Base-by-base conservation (phyloP, 2,888 invertebrate species). In the Rhagium mordax region DNA sequence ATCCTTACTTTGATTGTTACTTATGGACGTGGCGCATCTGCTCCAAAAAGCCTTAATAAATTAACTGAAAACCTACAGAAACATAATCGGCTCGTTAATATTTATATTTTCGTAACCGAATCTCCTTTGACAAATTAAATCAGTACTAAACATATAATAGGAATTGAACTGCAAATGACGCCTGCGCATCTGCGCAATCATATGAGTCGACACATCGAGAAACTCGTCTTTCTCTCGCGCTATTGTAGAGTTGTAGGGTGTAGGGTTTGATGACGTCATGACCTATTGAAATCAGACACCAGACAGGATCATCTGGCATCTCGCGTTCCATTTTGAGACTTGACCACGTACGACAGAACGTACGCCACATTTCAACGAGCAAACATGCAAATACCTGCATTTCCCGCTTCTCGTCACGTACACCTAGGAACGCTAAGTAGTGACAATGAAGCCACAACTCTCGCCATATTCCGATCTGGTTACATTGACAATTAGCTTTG, bases 391-490 rank as follows among this genome's bases (percentile, higher is more conserved):
- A 57, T 21, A 47, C 61, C 61, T 21, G 47, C 48, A 47, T 61
- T n/a, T n/a, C n/a, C n/a, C n/a, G n/a, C n/a, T n/a, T n/a, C n/a
- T 8, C 18, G 18, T 49, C 47, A 47, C 47, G 61, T 48, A 41
- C 13, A 60, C 18, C n/a, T n/a, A n/a, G n/a, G n/a, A 67, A 67
- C 47, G 41, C 48, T 27, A 57, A 57, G 57, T 47, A 57, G 15
- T n/a, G 21, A 55, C 13, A 24, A 13, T 16, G 24, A 20, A 18
- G 66, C 41, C 13, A 57, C 41, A 65, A 72, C 65, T 75, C 69
- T 70, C 72, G 67, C 70, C 64, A 70, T 53, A 66, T 65, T 74
- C 67, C 69, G 67, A 70, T 71, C 73, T 72, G 60, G 68, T 71
- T 71, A 61, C 71, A 71, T 68, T 27, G 48, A 10, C 55, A 70